Conservation (phyloP, 2,113 vertebrate species). For the Lepidothrix coronata region DNA sequence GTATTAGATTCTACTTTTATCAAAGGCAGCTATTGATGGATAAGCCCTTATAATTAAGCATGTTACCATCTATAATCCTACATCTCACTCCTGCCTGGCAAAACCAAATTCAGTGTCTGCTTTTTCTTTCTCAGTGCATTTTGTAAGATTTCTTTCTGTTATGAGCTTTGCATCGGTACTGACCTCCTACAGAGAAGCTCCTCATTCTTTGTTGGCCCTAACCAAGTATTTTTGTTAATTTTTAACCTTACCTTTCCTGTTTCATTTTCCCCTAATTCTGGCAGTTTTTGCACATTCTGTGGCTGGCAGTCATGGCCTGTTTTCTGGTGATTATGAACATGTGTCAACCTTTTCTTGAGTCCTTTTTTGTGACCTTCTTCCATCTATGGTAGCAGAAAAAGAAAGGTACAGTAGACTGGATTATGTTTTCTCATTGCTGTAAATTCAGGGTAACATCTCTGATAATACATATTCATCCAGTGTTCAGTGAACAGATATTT, state of each 20-base stretch:
- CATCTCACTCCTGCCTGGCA: background rate
- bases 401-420: background rate
- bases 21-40: background rate
- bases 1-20: background rate
- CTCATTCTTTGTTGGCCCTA: background rate
- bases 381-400: background rate
- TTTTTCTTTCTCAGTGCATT: background rate
- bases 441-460: background rate
- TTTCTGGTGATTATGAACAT: conserved; percentile 28
- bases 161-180: background rate
- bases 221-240: background rate
- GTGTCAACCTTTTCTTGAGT: background rate
- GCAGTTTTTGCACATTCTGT: conserved; percentile 2
- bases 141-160: background rate
- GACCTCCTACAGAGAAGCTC: background rate
- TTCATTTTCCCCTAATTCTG: background rate
- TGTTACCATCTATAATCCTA: background rate
- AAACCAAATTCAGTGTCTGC: background rate
- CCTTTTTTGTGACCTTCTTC: conserved; percentile 4
- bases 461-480: background rate
- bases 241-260: background rate
- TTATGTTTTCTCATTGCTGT: background rate
- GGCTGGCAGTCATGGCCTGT: background rate
- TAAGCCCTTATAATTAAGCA: background rate
- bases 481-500: background rate